Conservation (phyloP, 2,113 vertebrate genomes). For the Struthidea cinerea region DNA sequence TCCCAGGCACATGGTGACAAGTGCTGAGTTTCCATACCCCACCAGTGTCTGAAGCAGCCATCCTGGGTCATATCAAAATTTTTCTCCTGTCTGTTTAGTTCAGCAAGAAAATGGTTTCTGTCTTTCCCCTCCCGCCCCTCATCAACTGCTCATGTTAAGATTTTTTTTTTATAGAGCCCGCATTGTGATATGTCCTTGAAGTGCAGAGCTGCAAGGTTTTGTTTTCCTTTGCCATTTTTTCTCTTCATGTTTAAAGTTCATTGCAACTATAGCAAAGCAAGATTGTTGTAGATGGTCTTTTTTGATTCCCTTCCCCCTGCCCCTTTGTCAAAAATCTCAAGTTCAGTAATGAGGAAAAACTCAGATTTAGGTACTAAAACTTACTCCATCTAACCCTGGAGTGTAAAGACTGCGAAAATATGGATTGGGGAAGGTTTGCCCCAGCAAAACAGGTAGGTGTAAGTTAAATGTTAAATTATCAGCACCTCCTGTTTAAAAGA, state of each 20-base stretch:
- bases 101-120: conserved; percentile 70
- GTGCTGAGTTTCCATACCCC: neutral
- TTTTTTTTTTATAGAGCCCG: conserved; percentile 63
- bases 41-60: conserved; percentile 44
- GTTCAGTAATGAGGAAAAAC: neutral
- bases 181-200: conserved; percentile 73
- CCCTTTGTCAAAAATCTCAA: conserved; percentile 37
- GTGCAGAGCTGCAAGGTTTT: conserved; percentile 53
- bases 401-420: conserved; percentile 33
- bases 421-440: conserved; percentile 4
- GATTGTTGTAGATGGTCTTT: conserved; percentile 36
- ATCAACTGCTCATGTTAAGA: conserved; percentile 45
- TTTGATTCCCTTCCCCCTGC: neutral
- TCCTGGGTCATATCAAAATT: conserved; percentile 50
- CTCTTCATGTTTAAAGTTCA: conserved; percentile 22
- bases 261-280: neutral
- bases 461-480: neutral
- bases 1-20: neutral
- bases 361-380: neutral
- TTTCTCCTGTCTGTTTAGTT: conserved; percentile 63
- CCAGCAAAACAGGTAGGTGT: conserved; percentile 10
- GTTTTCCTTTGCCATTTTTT: conserved; percentile 31
- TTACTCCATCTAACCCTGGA: neutral
- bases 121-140: conserved; percentile 15
- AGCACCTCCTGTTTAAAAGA: neutral